phyloP scores from a whole-genome alignment of 1,140 invertebrate genomes.

The Panulirus ornatus region DNA sequence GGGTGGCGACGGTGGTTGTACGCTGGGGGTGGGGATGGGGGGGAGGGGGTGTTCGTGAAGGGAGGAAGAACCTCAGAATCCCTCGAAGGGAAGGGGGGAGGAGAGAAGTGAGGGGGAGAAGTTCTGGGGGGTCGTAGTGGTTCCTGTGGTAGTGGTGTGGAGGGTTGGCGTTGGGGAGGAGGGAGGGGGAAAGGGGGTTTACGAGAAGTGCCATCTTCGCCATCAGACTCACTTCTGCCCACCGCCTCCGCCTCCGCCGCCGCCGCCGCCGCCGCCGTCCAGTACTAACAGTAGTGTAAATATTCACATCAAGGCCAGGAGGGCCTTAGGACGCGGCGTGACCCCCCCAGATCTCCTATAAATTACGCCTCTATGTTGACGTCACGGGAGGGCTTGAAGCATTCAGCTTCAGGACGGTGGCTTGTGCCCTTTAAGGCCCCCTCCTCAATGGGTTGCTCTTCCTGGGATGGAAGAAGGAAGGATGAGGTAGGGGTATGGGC shows the following conservation, averaged over 20 bases:
- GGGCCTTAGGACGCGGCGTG: constrained; percentile 15
- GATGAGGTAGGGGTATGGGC: constrained; percentile 46
- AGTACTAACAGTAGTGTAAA: constrained; percentile 71
- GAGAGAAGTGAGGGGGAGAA: no score
- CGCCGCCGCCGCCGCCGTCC: not conserved
- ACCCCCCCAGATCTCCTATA: constrained; percentile 10
- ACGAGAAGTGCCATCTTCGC: not conserved
- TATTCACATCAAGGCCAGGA: constrained; percentile 57
- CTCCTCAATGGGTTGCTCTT: constrained; percentile 43
- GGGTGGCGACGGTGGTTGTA: no score
- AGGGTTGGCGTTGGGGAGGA: no score
- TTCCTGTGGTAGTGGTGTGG: not conserved
- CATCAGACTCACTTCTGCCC: no score
- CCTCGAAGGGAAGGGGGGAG: no score
- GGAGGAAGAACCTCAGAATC: no score
- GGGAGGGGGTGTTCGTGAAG: no score
- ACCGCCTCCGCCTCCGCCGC: not conserved
- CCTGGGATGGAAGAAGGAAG: constrained; percentile 11
- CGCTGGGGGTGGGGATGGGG: no score
- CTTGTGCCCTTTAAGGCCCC: constrained; percentile 36
- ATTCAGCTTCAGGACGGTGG: constrained; percentile 1
- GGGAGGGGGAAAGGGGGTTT: not conserved
- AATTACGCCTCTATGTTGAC: constrained; percentile 48
- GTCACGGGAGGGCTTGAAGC: constrained; percentile 28
- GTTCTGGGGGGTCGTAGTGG: no score